Percentiles rank a stretch among this genome's conserved stretches.
Evolutionary conservation across 2,888 invertebrate species (phyloP).

Genomic region (Nephrocerus scutellatus): DNA sequence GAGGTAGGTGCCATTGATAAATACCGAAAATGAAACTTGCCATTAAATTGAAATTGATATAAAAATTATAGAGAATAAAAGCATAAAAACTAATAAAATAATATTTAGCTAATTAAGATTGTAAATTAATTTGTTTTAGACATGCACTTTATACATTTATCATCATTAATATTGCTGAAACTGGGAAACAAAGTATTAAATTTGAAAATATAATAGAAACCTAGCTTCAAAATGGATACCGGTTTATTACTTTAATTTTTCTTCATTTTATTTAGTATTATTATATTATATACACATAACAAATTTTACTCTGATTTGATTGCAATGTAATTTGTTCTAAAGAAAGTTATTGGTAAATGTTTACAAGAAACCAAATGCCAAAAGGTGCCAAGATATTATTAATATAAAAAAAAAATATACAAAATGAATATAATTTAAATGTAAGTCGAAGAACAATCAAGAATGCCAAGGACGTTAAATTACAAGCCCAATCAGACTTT

Average conservation of each 20-base stretch:
- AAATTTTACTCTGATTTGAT: not conserved
- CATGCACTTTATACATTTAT: slow-evolving; percentile 37
- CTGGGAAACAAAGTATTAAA: too few species aligned
- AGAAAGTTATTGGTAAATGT: slow-evolving; percentile 17
- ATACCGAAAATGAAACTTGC: not conserved
- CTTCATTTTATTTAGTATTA: too few species aligned
- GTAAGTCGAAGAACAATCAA: slow-evolving; percentile 23
- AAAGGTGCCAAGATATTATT: slow-evolving; percentile 24
- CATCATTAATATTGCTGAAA: too few species aligned
- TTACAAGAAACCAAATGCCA: slow-evolving; percentile 22
- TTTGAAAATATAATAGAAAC: too few species aligned
- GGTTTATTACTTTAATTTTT: too few species aligned
- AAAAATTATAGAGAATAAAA: slow-evolving; percentile 3
- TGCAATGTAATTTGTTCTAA: not conserved
- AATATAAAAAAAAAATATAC: slow-evolving; percentile 20
- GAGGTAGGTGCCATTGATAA: slow-evolving; percentile 2
- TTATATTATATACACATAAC: too few species aligned
- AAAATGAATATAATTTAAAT: slow-evolving; percentile 24
- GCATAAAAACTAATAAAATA: slow-evolving; percentile 18
- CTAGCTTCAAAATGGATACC: too few species aligned
- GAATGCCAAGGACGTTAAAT: too few species aligned
- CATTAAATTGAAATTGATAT: slow-evolving; percentile 3
- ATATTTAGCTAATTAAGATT: slow-evolving; percentile 22
- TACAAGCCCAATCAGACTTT: too few species aligned
- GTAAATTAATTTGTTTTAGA: slow-evolving; percentile 27